Evolutionary conservation across 1,140 invertebrate species (phyloP).

Genomic region (Stegodyphus dumicola): DNA sequence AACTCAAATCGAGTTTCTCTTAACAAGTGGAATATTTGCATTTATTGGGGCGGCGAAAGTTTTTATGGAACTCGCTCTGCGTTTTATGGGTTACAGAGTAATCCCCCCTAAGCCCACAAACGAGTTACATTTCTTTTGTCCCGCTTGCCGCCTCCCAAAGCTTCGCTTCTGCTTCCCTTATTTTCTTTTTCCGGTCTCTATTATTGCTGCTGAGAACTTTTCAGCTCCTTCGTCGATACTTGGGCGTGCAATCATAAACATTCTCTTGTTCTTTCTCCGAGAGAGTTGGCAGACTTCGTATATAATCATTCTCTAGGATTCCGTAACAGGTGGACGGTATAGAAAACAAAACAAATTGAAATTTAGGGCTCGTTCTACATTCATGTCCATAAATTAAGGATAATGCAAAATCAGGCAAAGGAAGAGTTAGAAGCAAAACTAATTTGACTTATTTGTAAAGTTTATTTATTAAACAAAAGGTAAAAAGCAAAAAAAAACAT

Average conservation of each 20-base stretch:
- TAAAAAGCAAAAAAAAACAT: too few species aligned
- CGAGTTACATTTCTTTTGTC: not conserved
- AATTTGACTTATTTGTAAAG: too few species aligned
- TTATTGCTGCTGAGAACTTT: conserved; percentile 36
- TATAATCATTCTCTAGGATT: conserved; percentile 28
- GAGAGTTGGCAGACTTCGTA: not conserved
- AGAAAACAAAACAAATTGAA: not conserved
- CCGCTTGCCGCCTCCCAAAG: too few species aligned
- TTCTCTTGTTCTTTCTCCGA: conserved; percentile 11
- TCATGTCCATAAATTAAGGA: too few species aligned
- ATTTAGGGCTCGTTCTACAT: too few species aligned
- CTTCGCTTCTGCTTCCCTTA: not conserved
- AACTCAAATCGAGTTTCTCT: not conserved
- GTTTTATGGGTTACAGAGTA: conserved; percentile 33
- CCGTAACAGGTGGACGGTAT: not conserved
- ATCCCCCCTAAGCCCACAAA: conserved; percentile 26
- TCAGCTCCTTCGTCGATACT: conserved; percentile 2
- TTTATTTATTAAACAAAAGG: too few species aligned
- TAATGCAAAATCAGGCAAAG: too few species aligned
- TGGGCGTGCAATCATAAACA: conserved; percentile 32
- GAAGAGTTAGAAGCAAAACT: too few species aligned
- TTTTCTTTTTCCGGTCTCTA: conserved; percentile 22
- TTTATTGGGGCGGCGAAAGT: conserved; percentile 44
- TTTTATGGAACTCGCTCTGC: conserved; percentile 28
- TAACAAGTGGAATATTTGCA: conserved; percentile 22